phyloP scores from a whole-genome alignment of 2,888 invertebrate species.

The Heliconius ethilla region DNA sequence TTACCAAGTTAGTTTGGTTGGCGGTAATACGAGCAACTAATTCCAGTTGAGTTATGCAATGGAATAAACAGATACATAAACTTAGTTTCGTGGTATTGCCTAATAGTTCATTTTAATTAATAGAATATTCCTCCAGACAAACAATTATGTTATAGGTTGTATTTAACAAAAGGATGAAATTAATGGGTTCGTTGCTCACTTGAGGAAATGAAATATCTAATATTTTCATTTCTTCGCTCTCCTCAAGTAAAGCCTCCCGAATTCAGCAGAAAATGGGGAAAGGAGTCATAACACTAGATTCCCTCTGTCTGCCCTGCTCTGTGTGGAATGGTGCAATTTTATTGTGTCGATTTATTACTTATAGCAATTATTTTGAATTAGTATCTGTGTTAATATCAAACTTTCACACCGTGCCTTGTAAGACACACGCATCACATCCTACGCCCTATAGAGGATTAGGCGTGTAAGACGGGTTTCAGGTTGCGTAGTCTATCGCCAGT shows the following conservation, averaged over 20 bases:
- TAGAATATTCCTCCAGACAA: neutral
- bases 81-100: constrained; percentile 2
- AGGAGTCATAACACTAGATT: too few species aligned
- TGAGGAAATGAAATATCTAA: too few species aligned
- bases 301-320: too few species aligned
- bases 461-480: constrained; percentile 15
- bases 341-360: neutral
- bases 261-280: too few species aligned
- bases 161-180: too few species aligned
- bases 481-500: neutral
- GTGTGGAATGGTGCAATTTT: too few species aligned
- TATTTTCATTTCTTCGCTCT: too few species aligned
- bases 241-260: too few species aligned
- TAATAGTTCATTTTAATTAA: constrained; percentile 10
- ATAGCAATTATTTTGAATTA: neutral
- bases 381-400: neutral
- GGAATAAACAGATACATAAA: constrained; percentile 21
- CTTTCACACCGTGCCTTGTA: neutral
- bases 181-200: too few species aligned
- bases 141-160: neutral
- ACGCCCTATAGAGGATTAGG: constrained; percentile 18
- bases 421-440: neutral
- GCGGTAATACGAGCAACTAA: constrained; percentile 35
- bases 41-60: constrained; percentile 35
- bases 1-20: constrained; percentile 42